phyloP scores from a whole-genome alignment of 2,888 invertebrate species.

The Diarsia brunnea region DNA sequence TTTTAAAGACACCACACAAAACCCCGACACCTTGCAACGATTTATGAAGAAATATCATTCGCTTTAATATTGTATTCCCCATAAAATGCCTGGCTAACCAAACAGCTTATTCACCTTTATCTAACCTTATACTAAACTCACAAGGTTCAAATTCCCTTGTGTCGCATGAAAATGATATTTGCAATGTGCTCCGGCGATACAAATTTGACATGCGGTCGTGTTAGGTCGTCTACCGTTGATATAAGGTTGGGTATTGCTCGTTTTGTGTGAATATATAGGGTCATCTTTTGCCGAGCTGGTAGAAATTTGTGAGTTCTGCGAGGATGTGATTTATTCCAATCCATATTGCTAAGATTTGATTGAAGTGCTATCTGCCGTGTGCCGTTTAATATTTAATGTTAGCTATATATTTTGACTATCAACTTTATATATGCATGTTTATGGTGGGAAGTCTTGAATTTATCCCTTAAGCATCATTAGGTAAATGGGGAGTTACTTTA shows the following conservation, averaged over 20 bases:
- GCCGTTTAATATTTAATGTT: slow-evolving; percentile 58
- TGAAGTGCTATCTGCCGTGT: slow-evolving; percentile 60
- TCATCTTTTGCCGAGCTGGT: slow-evolving; percentile 64
- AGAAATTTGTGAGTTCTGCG: slow-evolving; percentile 72
- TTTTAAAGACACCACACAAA: slow-evolving; percentile 64
- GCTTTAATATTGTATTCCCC: slow-evolving; percentile 74
- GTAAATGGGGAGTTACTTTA: slow-evolving; percentile 20
- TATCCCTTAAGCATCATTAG: slow-evolving; percentile 12
- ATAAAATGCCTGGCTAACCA: slow-evolving; percentile 65
- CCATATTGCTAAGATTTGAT: slow-evolving; percentile 71
- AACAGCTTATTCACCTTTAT: slow-evolving; percentile 31
- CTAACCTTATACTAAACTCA: slow-evolving; percentile 18
- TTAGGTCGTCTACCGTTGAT: slow-evolving; percentile 16
- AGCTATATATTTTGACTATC: slow-evolving; percentile 35
- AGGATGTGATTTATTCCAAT: slow-evolving; percentile 72
- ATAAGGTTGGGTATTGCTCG: slow-evolving; percentile 44
- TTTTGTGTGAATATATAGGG: slow-evolving; percentile 16
- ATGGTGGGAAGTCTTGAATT: neutral
- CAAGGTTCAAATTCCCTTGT: slow-evolving; percentile 53
- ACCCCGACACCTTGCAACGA: slow-evolving; percentile 71
- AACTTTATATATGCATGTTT: slow-evolving; percentile 21
- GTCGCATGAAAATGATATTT: slow-evolving; percentile 31
- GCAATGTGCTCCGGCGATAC: slow-evolving; percentile 52
- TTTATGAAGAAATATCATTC: slow-evolving; percentile 80
- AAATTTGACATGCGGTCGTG: slow-evolving; percentile 38